Evolutionary conservation across 2,888 invertebrate species (phyloP).

Genomic region (Eudemis profundana): DNA sequence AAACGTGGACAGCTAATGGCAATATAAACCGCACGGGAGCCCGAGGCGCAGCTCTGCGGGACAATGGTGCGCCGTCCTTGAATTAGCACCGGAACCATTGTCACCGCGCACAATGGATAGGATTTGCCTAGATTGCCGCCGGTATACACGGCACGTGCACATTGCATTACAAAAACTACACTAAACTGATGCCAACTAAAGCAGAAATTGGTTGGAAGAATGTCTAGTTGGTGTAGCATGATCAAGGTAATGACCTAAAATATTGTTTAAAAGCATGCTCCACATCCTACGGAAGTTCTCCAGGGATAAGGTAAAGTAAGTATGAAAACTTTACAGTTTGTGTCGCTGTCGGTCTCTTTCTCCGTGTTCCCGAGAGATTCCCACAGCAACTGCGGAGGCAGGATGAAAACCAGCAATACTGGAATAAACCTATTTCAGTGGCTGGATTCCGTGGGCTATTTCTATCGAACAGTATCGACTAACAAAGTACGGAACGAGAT

Average conservation of each 20-base stretch:
- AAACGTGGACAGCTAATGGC: constrained; percentile 43
- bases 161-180: constrained; percentile 61
- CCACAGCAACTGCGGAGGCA: not conserved
- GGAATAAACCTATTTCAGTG: constrained; percentile 16
- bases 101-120: constrained; percentile 76
- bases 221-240: constrained; percentile 10
- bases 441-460: constrained; percentile 21
- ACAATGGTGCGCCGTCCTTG: constrained; percentile 78
- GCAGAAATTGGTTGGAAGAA: constrained; percentile 49
- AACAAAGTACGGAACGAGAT: constrained; percentile 28
- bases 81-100: constrained; percentile 80
- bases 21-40: constrained; percentile 46
- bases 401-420: not conserved
- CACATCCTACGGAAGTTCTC: not conserved
- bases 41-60: constrained; percentile 57
- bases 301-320: too few relatives aligned
- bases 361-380: not conserved
- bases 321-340: constrained; percentile 16
- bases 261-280: not conserved
- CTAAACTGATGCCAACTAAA: constrained; percentile 56
- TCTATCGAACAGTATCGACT: constrained; percentile 5
- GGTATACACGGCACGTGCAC: constrained; percentile 63
- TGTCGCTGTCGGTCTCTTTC: not conserved
- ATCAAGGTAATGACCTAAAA: constrained; percentile 6
- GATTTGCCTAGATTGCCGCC: constrained; percentile 71